Evolutionary conservation across 2,888 invertebrate species (phyloP).

Genomic region (Drosophila bunnanda): DNA sequence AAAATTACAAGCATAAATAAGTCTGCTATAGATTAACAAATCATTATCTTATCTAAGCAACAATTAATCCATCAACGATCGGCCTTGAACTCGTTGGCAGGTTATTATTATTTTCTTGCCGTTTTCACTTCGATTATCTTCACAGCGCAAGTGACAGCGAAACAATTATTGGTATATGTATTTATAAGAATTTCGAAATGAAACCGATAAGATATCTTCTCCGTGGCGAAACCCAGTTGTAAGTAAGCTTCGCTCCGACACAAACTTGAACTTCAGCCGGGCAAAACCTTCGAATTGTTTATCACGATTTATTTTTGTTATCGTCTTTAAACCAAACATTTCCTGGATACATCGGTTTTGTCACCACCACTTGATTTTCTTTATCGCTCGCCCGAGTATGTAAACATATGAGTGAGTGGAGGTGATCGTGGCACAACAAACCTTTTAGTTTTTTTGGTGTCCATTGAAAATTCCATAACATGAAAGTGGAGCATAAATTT

Average conservation of each 20-base stretch:
- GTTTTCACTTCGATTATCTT: conserved; percentile 19
- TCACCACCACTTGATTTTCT: conserved; percentile 12
- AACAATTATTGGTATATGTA: conserved; percentile 21
- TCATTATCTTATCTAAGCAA: conserved; percentile 31
- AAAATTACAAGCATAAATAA: conserved; percentile 13
- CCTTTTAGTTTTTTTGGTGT: conserved; percentile 83
- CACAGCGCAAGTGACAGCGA: conserved; percentile 17
- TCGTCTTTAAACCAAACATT: conserved; percentile 32
- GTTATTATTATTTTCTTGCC: not conserved
- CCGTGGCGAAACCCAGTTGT: conserved; percentile 20
- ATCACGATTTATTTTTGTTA: conserved; percentile 30
- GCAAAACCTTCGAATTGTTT: conserved; percentile 42
- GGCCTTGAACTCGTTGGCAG: conserved; percentile 20
- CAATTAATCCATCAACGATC: conserved; percentile 36
- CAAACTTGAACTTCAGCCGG: conserved; percentile 32
- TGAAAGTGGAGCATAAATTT: conserved; percentile 82
- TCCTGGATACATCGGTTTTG: conserved; percentile 16
- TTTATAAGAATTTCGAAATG: conserved; percentile 31
- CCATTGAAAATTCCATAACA: conserved; percentile 84
- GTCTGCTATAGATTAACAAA: conserved; percentile 19
- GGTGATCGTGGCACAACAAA: conserved; percentile 38
- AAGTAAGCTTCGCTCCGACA: conserved; percentile 21
- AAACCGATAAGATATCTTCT: conserved; percentile 31
- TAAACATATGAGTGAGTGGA: not conserved
- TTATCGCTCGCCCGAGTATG: conserved; percentile 12